Base-by-base conservation (phyloP, 2,797 vertebrate genomes). In the Melanotaenia boesemani region DNA sequence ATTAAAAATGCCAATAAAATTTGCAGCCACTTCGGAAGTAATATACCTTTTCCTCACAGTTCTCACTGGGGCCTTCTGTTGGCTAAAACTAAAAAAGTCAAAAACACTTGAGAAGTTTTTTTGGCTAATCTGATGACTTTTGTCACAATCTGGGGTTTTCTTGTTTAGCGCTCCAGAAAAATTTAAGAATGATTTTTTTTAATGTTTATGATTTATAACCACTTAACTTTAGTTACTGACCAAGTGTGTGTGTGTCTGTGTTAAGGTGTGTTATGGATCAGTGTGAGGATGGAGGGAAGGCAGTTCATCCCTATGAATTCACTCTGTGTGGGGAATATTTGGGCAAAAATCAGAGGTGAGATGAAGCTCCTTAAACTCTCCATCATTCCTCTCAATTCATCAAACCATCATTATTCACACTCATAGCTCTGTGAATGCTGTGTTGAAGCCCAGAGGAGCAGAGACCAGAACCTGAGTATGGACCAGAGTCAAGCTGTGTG, bases 401-500 rank as follows among this genome's bases (percentile, higher is more conserved):
- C 34, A 24, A 3, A 26, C n/a, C 30, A 32, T 59, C 3, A 41
- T 36, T 15, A 39, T 1, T 44, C 6, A 32, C 3, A 9, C 62
- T 63, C n/a, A 34, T 9, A 32, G 28, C n/a, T 48, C 28, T 46
- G 7, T 68, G 36, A 9, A 37, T 61, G 37, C 48, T 48, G 20
- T 18, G 34, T 68, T 48, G 39, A 59, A 68, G 66, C 0, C n/a
- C n/a, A 16, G 26, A 59, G 20, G 39, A 0, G n/a, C 28, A 46
- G 15, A 48, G 18, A 56, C 32, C 52, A 39, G 60, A 62, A 12
- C 2, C 39, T 68, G 22, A 24, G 37, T 7, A 44, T 44, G 67
- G 30, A 50, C 9, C 67, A 16, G 22, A 41, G 15, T 12, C 18
- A 16, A 63, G 66, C 66, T 57, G 22, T 55, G 52, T 46, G 58